Conservation (phyloP, 2,797 vertebrate species). For the Gobio occitaniae region DNA sequence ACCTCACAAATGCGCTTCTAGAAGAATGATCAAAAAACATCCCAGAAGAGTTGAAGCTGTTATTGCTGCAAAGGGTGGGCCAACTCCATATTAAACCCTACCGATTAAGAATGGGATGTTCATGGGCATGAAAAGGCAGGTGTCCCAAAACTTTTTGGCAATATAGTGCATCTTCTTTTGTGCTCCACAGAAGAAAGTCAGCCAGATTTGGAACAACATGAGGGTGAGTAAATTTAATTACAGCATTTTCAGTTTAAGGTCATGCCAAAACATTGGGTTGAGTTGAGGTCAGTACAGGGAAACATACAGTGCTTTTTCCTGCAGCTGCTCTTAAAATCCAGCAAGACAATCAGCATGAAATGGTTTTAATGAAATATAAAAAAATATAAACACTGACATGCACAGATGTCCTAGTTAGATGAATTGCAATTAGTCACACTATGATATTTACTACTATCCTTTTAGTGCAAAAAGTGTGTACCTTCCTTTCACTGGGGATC, state of each 20-base stretch:
- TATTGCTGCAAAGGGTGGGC: too few relatives aligned
- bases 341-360: not conserved
- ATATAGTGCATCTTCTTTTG: not conserved
- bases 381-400: slow-evolving; percentile 8
- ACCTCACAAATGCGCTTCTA: too few relatives aligned
- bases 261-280: not conserved
- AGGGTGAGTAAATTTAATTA: not conserved
- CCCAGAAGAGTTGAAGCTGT: too few relatives aligned
- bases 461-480: slow-evolving; percentile 21
- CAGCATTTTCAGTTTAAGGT: not conserved
- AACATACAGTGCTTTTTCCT: not conserved
- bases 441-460: slow-evolving; percentile 7
- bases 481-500: slow-evolving; percentile 26
- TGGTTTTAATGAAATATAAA: not conserved
- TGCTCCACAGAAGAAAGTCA: not conserved
- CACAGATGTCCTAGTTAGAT: slow-evolving; percentile 17
- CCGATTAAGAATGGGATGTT: too few relatives aligned
- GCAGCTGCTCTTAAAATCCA: not conserved
- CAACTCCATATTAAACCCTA: too few relatives aligned
- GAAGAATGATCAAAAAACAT: too few relatives aligned
- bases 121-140: too few relatives aligned
- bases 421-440: slow-evolving; percentile 3
- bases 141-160: too few relatives aligned
- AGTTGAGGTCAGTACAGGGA: not conserved
- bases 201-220: not conserved